Evolutionary conservation across 2,113 vertebrate genomes (phyloP), one percentile per base, ranked within the genome.

Genomic region (Erythrocebus patas): DNA sequence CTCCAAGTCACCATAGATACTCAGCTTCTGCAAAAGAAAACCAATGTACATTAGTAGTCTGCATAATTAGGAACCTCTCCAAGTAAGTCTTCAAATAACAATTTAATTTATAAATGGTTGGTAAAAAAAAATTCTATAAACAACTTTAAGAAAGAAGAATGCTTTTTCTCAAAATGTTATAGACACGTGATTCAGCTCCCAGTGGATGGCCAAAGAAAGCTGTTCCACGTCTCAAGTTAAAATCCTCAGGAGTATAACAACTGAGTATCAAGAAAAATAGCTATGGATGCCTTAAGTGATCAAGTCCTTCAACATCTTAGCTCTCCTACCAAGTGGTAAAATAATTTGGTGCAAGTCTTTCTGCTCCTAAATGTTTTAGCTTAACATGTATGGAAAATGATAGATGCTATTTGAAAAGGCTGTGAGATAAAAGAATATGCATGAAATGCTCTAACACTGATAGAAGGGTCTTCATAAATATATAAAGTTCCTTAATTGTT

Each of bases 1-100:
- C 81, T 99, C 99, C 98, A 99, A 95, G 98, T 99, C 99, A 90
- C 99, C 99, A 93, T 99, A 99, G 97, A 99, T 99, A 98, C 99
- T 99, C 98, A 99, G 98, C 98, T 99, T 99, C 99, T 99, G 98
- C 89, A 99, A 99, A 55, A 98, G 45, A 97, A 93, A 98, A 98
- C 95, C 48, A 97, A 85, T 27, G 38, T 9, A 84, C 2, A 92
- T 96, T 76, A 97, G 91, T 72, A 87, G 91, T 70, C 11, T 76
- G 78, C 55, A 52, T 61, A 59, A 89, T 87, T 55, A 52, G 61
- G 81, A 95, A 95, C 32, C n/a, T 97, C 52, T 90, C 40, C 40
- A 55, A 85, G 30, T 72, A 82, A 27, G 40, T 52, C 57, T 89
- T 89, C 84, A 88, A 95, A 70, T 45, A 94, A 89, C 43, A 95